Base-by-base conservation (phyloP, 2,797 vertebrate genomes). In the Tamandua tetradactyla region DNA sequence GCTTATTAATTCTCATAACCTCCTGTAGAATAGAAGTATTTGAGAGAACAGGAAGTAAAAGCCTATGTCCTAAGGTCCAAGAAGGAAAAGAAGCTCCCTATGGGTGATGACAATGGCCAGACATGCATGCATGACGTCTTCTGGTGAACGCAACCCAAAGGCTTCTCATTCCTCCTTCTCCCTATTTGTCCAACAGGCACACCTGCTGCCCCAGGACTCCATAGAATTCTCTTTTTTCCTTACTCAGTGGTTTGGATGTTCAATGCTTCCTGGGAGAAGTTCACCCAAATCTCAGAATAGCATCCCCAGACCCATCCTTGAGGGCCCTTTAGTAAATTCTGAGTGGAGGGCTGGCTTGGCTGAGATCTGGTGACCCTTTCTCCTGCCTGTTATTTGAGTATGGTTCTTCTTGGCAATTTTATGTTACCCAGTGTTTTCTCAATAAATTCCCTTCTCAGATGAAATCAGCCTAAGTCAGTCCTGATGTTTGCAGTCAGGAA, bases 1-100 rank as follows among this genome's bases (percentile, higher is more conserved):
- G 89, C 30, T 95, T 94, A 83, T 75, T 93, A 76, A 94, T 89
- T 91, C 87, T 91, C 80, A 88, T 72, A 86, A 78, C 74, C 61
- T 85, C 76, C 71, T 87, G 59, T 55, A 72, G 79, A 76, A 89
- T 1, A 57, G 72, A 87, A 62, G 52, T n/a, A 5, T 35, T 25
- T 37, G 68, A 92, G 27, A 92, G 27, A 55, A 20, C 1, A 2
- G 25, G 76, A 83, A 66, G 64, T 61, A 55, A 74, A 52, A 62
- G 44, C 25, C 55, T 87, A 3, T 32, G 61, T 68, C 66, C 84
- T 52, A 9, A 78, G 87, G 30, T 75, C 52, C 15, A 20, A 62
- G 88, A 52, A 91, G 18, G 12, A 62, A 64, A 55, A 49, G 18
- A 25, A 81, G 3, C 9, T 40, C 7, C 25, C 22, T 27, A 42